These are phyloP conservation scores for Homarus americanus DNA, from an alignment of 1,140 invertebrate species.

Conservation along the genomic window DNA sequence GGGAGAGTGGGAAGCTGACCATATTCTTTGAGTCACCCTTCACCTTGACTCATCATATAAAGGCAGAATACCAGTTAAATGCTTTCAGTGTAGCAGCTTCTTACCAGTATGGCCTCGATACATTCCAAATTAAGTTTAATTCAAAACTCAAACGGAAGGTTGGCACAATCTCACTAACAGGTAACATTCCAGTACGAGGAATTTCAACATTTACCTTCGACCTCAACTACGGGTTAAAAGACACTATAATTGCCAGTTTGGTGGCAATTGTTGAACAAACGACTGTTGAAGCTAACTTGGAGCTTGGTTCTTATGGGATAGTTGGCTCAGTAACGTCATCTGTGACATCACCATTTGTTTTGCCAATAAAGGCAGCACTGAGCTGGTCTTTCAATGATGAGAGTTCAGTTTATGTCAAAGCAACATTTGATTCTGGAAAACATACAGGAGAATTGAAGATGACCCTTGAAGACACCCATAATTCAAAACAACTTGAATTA, in stretches of 20 bases:
- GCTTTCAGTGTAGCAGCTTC: conserved; percentile 4
- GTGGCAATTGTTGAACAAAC: conserved; percentile 27
- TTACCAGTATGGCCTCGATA: conserved; percentile 38
- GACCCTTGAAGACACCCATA: background rate
- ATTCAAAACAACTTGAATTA: background rate
- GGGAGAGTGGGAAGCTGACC: conserved; percentile 16
- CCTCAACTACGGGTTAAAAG: conserved; percentile 28
- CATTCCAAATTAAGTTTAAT: conserved; percentile 27
- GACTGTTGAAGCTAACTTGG: background rate
- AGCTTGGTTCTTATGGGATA: background rate
- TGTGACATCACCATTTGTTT: conserved; percentile 24
- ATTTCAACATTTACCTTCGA: conserved; percentile 27
- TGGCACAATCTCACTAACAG: background rate
- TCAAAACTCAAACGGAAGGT: background rate
- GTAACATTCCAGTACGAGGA: conserved; percentile 38
- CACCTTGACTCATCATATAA: conserved; percentile 39
- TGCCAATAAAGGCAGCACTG: background rate
- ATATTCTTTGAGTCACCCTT: conserved; percentile 26
- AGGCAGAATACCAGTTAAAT: conserved; percentile 17
- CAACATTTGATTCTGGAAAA: background rate
- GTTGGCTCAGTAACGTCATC: conserved; percentile 15
- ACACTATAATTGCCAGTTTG: background rate
- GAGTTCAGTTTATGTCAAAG: background rate
- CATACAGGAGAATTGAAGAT: background rate
- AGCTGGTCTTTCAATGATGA: conserved; percentile 17